Conservation (phyloP, 2,888 invertebrate species). For the Oasisia sp. region DNA sequence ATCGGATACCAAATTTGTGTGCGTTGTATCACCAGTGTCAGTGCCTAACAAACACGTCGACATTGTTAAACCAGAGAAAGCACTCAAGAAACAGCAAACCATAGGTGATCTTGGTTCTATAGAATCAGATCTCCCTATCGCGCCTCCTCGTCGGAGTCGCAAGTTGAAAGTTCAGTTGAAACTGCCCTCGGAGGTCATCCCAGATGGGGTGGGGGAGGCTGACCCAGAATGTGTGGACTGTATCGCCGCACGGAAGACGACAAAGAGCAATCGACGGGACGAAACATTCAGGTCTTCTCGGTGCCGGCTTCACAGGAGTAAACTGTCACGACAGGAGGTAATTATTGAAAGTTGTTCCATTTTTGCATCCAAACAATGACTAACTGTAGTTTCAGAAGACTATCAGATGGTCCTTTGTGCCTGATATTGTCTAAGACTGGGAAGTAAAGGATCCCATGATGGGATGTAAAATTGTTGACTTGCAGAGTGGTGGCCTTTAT, state of each 20-base stretch:
- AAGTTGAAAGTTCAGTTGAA: conserved; percentile 11
- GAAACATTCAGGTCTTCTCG: background rate
- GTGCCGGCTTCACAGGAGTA: background rate
- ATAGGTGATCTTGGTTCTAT: background rate
- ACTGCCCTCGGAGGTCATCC: background rate
- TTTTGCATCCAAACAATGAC: background rate
- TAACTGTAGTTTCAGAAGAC: background rate
- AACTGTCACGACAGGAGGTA: background rate
- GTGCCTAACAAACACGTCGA: background rate
- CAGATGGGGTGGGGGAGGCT: background rate
- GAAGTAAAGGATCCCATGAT: no score
- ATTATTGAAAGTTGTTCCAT: background rate
- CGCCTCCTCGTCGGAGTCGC: background rate
- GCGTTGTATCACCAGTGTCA: background rate
- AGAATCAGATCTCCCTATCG: background rate
- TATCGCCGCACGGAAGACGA: background rate
- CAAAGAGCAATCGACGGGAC: background rate
- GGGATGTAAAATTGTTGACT: no score
- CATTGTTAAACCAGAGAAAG: background rate
- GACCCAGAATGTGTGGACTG: background rate
- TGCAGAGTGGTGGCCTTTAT: no score
- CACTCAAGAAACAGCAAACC: background rate
- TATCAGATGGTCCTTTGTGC: no score
- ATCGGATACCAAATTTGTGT: background rate
- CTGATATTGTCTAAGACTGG: no score